These are phyloP conservation scores for Microtus montanus DNA, from an alignment of 2,113 vertebrate genomes.

Conservation along the genomic window DNA sequence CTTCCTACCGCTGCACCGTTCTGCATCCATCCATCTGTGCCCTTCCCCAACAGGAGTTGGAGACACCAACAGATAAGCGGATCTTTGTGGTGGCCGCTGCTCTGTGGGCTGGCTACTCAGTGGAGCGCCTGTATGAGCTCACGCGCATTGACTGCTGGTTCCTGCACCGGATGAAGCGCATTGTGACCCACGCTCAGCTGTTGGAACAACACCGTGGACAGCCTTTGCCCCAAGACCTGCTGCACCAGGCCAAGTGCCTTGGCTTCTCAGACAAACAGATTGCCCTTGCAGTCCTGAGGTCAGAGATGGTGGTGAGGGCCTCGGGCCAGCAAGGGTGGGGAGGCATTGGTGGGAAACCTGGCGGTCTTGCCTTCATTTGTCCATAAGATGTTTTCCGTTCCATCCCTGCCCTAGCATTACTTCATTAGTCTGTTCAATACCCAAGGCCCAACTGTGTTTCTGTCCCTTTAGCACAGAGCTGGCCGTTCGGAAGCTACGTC, in stretches of 20 bases:
- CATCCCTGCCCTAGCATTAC: accelerated
- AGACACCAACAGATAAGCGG: constrained; percentile 96
- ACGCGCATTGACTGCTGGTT: constrained; percentile 99
- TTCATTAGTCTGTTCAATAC: accelerated
- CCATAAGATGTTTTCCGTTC: not conserved
- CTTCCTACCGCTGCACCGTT: not conserved
- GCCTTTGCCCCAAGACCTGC: constrained; percentile 87
- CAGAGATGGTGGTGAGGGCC: not conserved
- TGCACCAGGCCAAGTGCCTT: constrained; percentile 93
- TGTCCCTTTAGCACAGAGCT: constrained; percentile 91
- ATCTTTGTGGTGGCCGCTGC: constrained; percentile 96
- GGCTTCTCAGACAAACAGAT: constrained; percentile 99
- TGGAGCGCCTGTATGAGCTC: constrained; percentile 94
- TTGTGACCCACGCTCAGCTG: constrained; percentile 87
- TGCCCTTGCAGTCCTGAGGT: constrained; percentile 95
- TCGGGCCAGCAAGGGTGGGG: not conserved
- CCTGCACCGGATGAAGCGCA: constrained; percentile 98
- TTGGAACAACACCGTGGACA: constrained; percentile 90
- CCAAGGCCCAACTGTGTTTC: not conserved
- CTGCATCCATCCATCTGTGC: not conserved
- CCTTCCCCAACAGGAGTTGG: constrained; percentile 89
- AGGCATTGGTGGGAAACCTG: not conserved
- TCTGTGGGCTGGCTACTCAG: constrained; percentile 91
- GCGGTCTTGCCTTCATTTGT: not conserved
- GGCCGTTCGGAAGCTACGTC: constrained; percentile 94